A percentile compares a stretch with the other conserved stretches of the same genome.
Conservation (phyloP, 2,113 vertebrate genomes). For the Plectropomus leopardus region DNA sequence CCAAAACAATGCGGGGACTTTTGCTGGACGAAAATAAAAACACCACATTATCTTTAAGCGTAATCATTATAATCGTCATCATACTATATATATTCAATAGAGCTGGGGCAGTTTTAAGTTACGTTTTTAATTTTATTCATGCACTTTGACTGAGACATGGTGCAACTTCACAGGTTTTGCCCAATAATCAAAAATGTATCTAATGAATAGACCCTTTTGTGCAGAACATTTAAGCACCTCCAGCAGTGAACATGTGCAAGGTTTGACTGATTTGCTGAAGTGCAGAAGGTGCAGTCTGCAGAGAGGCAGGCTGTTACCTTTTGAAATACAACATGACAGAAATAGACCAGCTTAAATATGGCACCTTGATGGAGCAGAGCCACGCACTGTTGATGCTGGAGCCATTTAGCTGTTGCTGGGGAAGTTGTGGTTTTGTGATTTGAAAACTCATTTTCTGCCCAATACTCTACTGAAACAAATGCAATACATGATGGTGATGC, state of each 20-base stretch:
- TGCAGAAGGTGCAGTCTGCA: slow-evolving; percentile 45
- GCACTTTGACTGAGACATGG: not conserved
- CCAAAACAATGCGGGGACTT: slow-evolving; percentile 15
- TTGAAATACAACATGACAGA: slow-evolving; percentile 68
- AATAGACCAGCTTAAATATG: slow-evolving; percentile 72
- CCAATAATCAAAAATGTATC: not conserved
- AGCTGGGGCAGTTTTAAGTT: not conserved
- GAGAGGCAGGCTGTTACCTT: slow-evolving; percentile 56
- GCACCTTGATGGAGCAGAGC: slow-evolving; percentile 43
- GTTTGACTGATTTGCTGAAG: slow-evolving; percentile 32
- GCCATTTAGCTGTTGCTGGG: too few relatives aligned
- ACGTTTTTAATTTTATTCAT: not conserved
- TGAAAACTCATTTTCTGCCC: not conserved
- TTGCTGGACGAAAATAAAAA: not conserved
- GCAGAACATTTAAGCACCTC: not conserved
- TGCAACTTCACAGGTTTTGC: not conserved
- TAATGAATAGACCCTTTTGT: not conserved
- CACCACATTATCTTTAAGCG: not conserved
- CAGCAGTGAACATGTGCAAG: not conserved
- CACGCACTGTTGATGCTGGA: not conserved
- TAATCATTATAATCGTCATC: not conserved
- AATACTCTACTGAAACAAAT: not conserved
- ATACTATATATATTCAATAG: not conserved
- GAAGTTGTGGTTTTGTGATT: not conserved
- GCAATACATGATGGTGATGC: not conserved